Conservation (phyloP, 1,140 invertebrate genomes). For the Odontomachus brunneus region DNA sequence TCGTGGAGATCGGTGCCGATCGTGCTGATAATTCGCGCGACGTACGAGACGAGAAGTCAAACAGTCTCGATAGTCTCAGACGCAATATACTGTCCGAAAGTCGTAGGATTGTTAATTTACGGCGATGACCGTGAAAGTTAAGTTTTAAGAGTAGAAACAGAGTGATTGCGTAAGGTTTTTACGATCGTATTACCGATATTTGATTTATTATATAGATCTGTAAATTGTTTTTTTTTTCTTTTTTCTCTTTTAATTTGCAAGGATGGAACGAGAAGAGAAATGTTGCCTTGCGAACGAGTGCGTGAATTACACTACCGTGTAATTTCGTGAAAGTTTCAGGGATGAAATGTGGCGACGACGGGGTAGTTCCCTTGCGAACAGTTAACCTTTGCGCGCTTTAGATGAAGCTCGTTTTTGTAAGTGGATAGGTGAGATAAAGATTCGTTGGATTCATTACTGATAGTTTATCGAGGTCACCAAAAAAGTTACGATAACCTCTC, state of each 20-base stretch:
- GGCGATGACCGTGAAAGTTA: slow-evolving; percentile 8
- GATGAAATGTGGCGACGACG: background rate
- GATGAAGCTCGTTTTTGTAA: slow-evolving; percentile 21
- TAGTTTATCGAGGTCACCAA: slow-evolving; percentile 16
- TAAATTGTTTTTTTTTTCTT: background rate
- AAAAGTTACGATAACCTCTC: background rate
- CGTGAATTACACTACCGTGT: slow-evolving; percentile 16
- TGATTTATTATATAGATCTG: background rate
- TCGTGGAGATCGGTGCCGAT: slow-evolving; percentile 17
- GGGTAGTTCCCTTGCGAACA: background rate
- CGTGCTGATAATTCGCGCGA: slow-evolving; percentile 39
- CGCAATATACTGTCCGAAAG: slow-evolving; percentile 7
- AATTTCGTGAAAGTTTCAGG: slow-evolving; percentile 7
- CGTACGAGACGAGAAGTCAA: background rate
- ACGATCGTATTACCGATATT: background rate
- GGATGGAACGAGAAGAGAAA: background rate
- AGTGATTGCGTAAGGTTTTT: background rate
- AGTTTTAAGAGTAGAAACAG: slow-evolving; percentile 7
- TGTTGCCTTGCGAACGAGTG: slow-evolving; percentile 15
- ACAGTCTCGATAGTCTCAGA: background rate
- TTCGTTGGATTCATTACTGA: slow-evolving; percentile 8
- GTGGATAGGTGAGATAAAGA: background rate
- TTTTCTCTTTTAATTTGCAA: slow-evolving; percentile 4
- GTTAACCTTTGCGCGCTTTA: background rate
- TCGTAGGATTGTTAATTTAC: slow-evolving; percentile 31